Evolutionary conservation across 2,888 invertebrate genomes (phyloP).

Genomic region (Coelopa pilipes): DNA sequence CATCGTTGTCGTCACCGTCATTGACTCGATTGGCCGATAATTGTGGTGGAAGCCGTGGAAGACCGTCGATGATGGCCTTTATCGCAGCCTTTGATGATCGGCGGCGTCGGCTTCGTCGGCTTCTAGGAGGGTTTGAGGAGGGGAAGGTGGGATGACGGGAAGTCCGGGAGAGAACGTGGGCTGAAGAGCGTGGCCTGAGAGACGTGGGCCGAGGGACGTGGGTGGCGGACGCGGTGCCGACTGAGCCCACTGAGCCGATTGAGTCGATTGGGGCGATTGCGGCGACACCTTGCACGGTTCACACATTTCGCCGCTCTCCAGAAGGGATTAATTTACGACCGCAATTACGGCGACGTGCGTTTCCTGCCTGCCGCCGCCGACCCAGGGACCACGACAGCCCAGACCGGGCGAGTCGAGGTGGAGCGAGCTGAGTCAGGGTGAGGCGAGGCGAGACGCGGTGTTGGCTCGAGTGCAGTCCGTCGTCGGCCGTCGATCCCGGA

Average conservation of each 20-base stretch:
- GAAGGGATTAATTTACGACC: slow-evolving; percentile 64
- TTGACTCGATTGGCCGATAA: slow-evolving; percentile 14
- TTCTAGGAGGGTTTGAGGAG: too few species aligned
- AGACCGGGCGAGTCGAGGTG: too few species aligned
- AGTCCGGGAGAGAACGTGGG: too few species aligned
- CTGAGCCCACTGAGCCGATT: slow-evolving; percentile 4
- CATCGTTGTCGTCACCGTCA: slow-evolving; percentile 29
- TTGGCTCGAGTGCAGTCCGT: too few species aligned
- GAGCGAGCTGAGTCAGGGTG: too few species aligned
- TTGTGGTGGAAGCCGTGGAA: slow-evolving; percentile 20
- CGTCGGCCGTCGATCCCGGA: too few species aligned
- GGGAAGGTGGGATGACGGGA: too few species aligned
- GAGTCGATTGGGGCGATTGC: slow-evolving; percentile 24
- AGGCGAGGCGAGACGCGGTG: too few species aligned
- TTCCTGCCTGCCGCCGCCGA: slow-evolving; percentile 19
- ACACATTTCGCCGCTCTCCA: slow-evolving; percentile 50
- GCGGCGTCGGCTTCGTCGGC: too few species aligned
- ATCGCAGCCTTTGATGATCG: neutral
- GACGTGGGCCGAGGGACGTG: neutral
- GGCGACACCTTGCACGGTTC: slow-evolving; percentile 52
- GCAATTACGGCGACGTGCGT: slow-evolving; percentile 55
- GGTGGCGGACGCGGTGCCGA: neutral
- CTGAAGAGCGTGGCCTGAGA: neutral
- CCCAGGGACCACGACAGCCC: too few species aligned
- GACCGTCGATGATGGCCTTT: neutral